Evolutionary conservation across 2,797 vertebrate genomes (phyloP).

Genomic region (Ctenochaetus hawaiiensis): DNA sequence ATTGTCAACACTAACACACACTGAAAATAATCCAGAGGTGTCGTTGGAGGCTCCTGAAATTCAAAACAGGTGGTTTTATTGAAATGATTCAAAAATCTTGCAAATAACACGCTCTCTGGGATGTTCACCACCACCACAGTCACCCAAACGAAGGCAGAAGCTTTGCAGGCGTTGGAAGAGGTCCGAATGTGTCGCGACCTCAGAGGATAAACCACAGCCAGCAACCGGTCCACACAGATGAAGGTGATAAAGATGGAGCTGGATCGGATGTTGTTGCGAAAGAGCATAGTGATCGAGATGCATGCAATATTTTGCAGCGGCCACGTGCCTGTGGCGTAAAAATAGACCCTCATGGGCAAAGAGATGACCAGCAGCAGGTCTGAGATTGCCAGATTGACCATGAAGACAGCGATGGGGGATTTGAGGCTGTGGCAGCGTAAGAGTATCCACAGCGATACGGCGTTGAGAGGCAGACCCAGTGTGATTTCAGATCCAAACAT

Average conservation of each 20-base stretch:
- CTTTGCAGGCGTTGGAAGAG: slow-evolving; percentile 50
- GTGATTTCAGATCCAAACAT: slow-evolving; percentile 49
- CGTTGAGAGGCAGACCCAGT: slow-evolving; percentile 59
- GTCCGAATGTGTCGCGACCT: slow-evolving; percentile 68
- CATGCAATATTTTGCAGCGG: slow-evolving; percentile 32
- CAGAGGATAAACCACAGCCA: slow-evolving; percentile 82
- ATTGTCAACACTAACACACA: slow-evolving; percentile 42
- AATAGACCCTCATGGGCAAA: slow-evolving; percentile 71
- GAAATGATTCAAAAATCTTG: fast-evolving
- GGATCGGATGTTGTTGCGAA: slow-evolving; percentile 76
- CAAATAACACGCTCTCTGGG: not conserved
- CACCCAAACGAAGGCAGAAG: slow-evolving; percentile 58
- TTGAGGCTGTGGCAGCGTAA: slow-evolving; percentile 32
- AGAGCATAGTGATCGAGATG: slow-evolving; percentile 57
- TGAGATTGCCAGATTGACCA: slow-evolving; percentile 68
- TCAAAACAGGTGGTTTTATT: slow-evolving; percentile 56
- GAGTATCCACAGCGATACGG: slow-evolving; percentile 44
- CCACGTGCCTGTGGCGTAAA: slow-evolving; percentile 61
- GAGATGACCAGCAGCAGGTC: slow-evolving; percentile 68
- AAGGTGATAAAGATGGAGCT: slow-evolving; percentile 81
- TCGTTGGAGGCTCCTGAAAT: fast-evolving
- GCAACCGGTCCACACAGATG: slow-evolving; percentile 78
- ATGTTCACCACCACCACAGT: slow-evolving; percentile 48
- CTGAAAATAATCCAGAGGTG: not conserved
- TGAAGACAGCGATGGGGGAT: slow-evolving; percentile 57